phyloP scores from a whole-genome alignment of 2,113 vertebrate species.

The Planiliza haematocheilus region DNA sequence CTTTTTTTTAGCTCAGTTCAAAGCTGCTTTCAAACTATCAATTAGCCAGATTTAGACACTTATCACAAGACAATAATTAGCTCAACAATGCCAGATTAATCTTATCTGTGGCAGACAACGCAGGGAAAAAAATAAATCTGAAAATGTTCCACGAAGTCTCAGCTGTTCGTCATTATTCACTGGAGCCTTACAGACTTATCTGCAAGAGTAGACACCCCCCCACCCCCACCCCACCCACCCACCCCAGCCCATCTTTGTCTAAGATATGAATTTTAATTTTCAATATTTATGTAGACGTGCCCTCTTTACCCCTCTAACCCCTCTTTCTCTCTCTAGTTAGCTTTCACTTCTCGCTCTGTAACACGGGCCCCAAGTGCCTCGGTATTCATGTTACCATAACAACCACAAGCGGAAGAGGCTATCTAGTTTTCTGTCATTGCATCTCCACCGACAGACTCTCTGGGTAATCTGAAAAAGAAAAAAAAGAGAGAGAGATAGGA shows the following conservation, averaged over 20 bases:
- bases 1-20: slow-evolving; percentile 9
- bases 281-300: slow-evolving; percentile 8
- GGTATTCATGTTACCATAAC: slow-evolving; percentile 29
- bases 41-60: slow-evolving; percentile 53
- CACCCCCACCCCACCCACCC: no score
- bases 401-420: slow-evolving; percentile 15
- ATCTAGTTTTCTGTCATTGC: slow-evolving; percentile 21
- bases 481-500: background rate
- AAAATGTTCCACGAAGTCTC: slow-evolving; percentile 11
- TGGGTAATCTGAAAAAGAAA: slow-evolving; percentile 7
- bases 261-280: slow-evolving; percentile 28
- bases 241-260: slow-evolving; percentile 1
- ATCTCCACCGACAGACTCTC: slow-evolving; percentile 16
- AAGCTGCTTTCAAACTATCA: slow-evolving; percentile 46
- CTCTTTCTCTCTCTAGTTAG: background rate
- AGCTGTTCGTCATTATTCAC: slow-evolving; percentile 30
- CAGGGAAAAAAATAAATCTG: slow-evolving; percentile 2
- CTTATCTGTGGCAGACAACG: slow-evolving; percentile 40
- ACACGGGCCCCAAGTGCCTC: background rate
- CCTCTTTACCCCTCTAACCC: background rate
- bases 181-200: slow-evolving; percentile 23
- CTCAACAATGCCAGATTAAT: slow-evolving; percentile 38
- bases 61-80: slow-evolving; percentile 50
- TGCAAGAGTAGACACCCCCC: background rate
- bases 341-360: background rate